phyloP scores from a whole-genome alignment of 2,113 vertebrate species.

The Hippoglossus stenolepis region DNA sequence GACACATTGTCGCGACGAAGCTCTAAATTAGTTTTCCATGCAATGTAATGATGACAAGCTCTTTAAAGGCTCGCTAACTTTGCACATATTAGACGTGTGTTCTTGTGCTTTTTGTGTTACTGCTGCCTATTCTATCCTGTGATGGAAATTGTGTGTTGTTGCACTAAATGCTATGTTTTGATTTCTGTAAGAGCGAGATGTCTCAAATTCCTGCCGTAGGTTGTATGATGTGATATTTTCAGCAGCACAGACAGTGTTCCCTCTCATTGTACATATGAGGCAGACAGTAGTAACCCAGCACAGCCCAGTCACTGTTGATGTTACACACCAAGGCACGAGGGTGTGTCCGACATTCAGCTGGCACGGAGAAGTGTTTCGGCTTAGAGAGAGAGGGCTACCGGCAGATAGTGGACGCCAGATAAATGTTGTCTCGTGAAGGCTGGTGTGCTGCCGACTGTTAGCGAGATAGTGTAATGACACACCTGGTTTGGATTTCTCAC shows the following conservation, averaged over 20 bases:
- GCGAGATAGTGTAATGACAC: neutral
- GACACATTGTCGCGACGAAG: constrained; percentile 44
- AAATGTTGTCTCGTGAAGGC: constrained; percentile 61
- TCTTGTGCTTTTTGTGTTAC: constrained; percentile 30
- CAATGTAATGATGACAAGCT: constrained; percentile 31
- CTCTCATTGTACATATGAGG: constrained; percentile 47
- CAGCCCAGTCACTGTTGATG: constrained; percentile 55
- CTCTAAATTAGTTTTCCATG: constrained; percentile 13
- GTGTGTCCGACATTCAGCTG: constrained; percentile 69
- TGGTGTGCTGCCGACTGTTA: constrained; percentile 22
- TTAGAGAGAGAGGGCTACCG: constrained; percentile 42
- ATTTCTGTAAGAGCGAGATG: constrained; percentile 53
- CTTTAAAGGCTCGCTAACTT: constrained; percentile 23
- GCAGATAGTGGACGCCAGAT: constrained; percentile 42
- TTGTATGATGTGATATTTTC: constrained; percentile 68
- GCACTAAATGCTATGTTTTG: constrained; percentile 55
- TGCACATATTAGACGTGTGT: constrained; percentile 10
- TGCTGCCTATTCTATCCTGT: constrained; percentile 26
- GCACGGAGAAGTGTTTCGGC: constrained; percentile 30
- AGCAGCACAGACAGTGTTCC: constrained; percentile 51
- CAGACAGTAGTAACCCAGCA: constrained; percentile 45
- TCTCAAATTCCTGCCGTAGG: constrained; percentile 61
- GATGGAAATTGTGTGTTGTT: constrained; percentile 44
- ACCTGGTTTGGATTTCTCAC: neutral
- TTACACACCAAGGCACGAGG: constrained; percentile 62